Evolutionary conservation across 2,888 invertebrate genomes (phyloP).

Genomic region (Megaustenia siamemsis): DNA sequence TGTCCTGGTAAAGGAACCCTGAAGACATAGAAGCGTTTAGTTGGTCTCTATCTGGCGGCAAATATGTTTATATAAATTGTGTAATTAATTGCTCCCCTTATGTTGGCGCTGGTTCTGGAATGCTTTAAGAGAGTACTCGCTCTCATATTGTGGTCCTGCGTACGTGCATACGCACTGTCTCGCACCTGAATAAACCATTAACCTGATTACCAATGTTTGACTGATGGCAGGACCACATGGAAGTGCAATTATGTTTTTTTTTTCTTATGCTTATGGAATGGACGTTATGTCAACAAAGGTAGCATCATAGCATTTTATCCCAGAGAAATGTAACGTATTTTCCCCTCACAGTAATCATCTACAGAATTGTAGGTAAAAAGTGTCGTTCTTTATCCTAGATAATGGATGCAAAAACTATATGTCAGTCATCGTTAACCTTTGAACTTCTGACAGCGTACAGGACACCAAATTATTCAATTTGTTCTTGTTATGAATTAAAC

Average conservation of each 20-base stretch:
- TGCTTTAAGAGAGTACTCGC: conserved; percentile 23
- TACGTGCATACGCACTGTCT: not conserved
- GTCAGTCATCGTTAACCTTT: no score
- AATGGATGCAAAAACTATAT: no score
- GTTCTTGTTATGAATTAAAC: no score
- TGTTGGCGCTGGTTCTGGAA: not conserved
- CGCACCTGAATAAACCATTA: conserved; percentile 24
- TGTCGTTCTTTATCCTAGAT: no score
- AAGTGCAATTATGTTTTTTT: not conserved
- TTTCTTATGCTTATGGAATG: no score
- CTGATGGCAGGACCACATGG: not conserved
- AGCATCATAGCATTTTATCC: no score
- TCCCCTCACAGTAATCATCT: no score
- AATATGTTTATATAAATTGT: conserved; percentile 7
- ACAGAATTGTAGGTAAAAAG: no score
- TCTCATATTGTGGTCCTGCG: not conserved
- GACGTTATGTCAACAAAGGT: not conserved
- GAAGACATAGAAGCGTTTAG: not conserved
- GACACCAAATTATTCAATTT: no score
- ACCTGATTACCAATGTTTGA: conserved; percentile 1
- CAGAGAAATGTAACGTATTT: no score
- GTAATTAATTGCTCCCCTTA: conserved; percentile 11
- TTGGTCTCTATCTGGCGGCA: not conserved
- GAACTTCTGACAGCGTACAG: no score
- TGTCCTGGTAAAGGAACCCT: not conserved